phyloP scores from a whole-genome alignment of 1,140 invertebrate genomes.

The Mactra quadrangularis region DNA sequence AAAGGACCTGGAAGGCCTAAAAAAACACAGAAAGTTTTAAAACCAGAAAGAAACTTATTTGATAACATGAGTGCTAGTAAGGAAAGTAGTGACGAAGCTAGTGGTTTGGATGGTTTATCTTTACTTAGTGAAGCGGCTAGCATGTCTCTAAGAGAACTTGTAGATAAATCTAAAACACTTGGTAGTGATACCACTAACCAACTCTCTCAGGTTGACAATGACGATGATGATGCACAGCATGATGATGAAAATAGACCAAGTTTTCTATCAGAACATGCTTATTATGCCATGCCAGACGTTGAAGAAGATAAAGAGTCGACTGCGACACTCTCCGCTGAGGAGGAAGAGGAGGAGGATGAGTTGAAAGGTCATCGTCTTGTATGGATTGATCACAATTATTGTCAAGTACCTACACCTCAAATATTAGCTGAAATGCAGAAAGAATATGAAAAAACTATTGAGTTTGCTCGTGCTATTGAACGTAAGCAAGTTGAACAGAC shows the following conservation, averaged over 20 bases:
- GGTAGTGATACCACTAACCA: not conserved
- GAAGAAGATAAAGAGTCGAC: slow-evolving; percentile 67
- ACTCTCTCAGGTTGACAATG: slow-evolving; percentile 13
- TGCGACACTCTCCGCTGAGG: slow-evolving; percentile 76
- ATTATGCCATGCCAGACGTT: slow-evolving; percentile 67
- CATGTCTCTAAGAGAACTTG: slow-evolving; percentile 47
- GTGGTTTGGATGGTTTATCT: slow-evolving; percentile 50
- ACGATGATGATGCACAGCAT: not conserved
- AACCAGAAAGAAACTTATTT: slow-evolving; percentile 38
- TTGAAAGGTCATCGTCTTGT: slow-evolving; percentile 65
- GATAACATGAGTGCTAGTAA: slow-evolving; percentile 7
- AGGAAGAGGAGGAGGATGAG: slow-evolving; percentile 66
- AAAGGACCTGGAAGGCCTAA: slow-evolving; percentile 21
- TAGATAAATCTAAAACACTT: slow-evolving; percentile 14
- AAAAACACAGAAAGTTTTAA: not conserved
- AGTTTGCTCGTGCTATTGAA: slow-evolving; percentile 38
- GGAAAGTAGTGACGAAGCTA: not conserved
- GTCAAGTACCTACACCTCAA: slow-evolving; percentile 72
- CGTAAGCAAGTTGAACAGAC: slow-evolving; percentile 34
- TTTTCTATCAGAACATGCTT: slow-evolving; percentile 79
- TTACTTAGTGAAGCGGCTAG: slow-evolving; percentile 59
- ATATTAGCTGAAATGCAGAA: slow-evolving; percentile 57
- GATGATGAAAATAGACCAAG: slow-evolving; percentile 65
- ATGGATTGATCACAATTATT: slow-evolving; percentile 82
- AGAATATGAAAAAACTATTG: slow-evolving; percentile 60